phyloP scores from a whole-genome alignment of 1,140 invertebrate genomes.

The Apis cerana region DNA sequence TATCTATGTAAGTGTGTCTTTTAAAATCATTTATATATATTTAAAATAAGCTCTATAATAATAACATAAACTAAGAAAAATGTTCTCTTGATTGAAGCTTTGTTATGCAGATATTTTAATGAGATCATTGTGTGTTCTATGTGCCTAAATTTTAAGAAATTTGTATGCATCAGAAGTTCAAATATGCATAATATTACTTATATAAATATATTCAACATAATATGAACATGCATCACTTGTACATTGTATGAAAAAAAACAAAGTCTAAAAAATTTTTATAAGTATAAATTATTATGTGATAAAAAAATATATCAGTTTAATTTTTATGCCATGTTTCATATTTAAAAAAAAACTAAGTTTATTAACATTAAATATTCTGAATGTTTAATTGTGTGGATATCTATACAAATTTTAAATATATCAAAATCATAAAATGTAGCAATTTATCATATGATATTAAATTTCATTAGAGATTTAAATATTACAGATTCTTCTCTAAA shows the following conservation, averaged over 20 bases:
- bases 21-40: constrained; percentile 3
- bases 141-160: constrained; percentile 69
- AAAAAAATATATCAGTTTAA: constrained; percentile 32
- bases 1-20: neutral
- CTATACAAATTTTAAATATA: neutral
- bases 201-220: constrained; percentile 51
- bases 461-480: constrained; percentile 1
- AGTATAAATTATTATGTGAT: constrained; percentile 41
- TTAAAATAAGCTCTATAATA: constrained; percentile 27
- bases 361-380: constrained; percentile 16
- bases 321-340: constrained; percentile 28
- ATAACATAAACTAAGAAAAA: constrained; percentile 17
- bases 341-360: constrained; percentile 8
- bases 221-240: constrained; percentile 54
- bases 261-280: constrained; percentile 48
- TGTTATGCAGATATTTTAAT: constrained; percentile 57
- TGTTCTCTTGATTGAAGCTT: constrained; percentile 55
- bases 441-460: constrained; percentile 12
- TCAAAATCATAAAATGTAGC: constrained; percentile 37
- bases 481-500: constrained; percentile 29
- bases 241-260: constrained; percentile 44
- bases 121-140: constrained; percentile 68
- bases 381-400: constrained; percentile 15
- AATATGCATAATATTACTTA: constrained; percentile 48
- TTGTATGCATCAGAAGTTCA: constrained; percentile 48